Evolutionary conservation across 2,797 vertebrate genomes (phyloP), one percentile per base, ranked within the genome.

Genomic region (Todus mexicanus): DNA sequence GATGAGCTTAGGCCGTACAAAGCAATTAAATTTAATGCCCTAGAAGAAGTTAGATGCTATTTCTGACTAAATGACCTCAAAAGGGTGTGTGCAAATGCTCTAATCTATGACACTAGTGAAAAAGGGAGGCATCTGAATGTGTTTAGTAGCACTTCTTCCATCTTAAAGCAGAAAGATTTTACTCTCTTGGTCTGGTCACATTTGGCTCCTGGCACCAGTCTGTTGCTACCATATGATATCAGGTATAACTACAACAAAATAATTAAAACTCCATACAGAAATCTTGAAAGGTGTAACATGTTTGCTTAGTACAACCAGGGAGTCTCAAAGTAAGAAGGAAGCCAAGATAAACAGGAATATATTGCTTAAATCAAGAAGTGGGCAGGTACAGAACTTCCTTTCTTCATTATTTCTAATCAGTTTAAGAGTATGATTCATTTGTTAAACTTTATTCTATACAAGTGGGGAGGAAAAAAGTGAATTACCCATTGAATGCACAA

Each of bases 291-390:
- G 51, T 4, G 10, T 60, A 72, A 25, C 59, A 37, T 20, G 22
- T 74, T 94, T 80, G 63, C 79, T 91, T 78, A 85, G 63, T 81
- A 45, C 38, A 94, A 59, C n/a, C 13, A 77, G 5, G 9, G 45
- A 88, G 60, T 60, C 66, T 60, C 66, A 92, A 72, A 88, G 76
- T 45, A 69, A 84, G 79, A 84, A 89, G 40, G 38, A 87, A 79
- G 91, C 83, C 93, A 96, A 95, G 85, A 92, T 54, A 92, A 97
- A 97, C 84, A 94, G 64, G 66, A 89, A 77, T 88, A 84, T 66
- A 92, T 60, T 87, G 89, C 91, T 90, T 57, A 74, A 94, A 94
- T 92, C 64, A 91, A 89, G 86, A 92, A 14, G 25, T 38, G 40
- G 74, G 91, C 60, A 94, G 66, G 84, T 92, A 92, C 69, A 85